Base-by-base conservation (phyloP, 2,113 vertebrate species). In the Charadrius vociferus region DNA sequence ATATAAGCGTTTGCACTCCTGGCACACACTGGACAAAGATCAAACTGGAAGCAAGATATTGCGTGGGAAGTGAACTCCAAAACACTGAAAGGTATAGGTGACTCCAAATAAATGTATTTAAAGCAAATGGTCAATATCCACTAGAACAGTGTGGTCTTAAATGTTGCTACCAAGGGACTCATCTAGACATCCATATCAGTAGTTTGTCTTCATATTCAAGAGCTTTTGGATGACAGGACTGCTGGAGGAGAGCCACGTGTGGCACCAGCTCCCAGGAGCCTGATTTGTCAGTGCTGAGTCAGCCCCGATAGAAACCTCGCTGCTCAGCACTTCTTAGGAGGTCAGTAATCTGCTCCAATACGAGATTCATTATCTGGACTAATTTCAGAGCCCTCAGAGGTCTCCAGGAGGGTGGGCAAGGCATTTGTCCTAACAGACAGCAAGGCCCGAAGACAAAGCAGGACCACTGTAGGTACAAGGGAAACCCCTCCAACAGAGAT, bases 391-490 rank as follows among this genome's bases (percentile, higher is more conserved):
- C 18, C 65, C 86, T 66, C 41, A 9, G 27, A 79, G 10, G 1
- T 30, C 91, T 91, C 71, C 80, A 74, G 34, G 29, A 80, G 50
- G 37, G 45, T 0, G 5, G 53, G 49, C 1, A 1, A 80, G 30
- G 58, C 43, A 55, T 34, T 14, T 1, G 3, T 3, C 34, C 53
- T 71, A 24, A 55, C 27, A 83, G 32, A 47, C 20, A 34, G 4
- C 0, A 3, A 24, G 17, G 84, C 36, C 39, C 3, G 0, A 62
- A 70, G 55, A 84, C 32, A 87, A 90, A 84, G 75, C 37, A 77
- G 53, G 32, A 63, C 32, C 50, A 9, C 6, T 24, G 39, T 1
- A 2, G 29, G 75, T 65, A 81, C 0, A 0, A 67, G 4, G 7
- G 47, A 63, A 78, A 71, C 26, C 26, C 36, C 58, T 32, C 27